A percentile compares a stretch with the other conserved stretches of the same genome.
phyloP scores from a whole-genome alignment of 2,113 vertebrate species.

The Stigmatopora argus region DNA sequence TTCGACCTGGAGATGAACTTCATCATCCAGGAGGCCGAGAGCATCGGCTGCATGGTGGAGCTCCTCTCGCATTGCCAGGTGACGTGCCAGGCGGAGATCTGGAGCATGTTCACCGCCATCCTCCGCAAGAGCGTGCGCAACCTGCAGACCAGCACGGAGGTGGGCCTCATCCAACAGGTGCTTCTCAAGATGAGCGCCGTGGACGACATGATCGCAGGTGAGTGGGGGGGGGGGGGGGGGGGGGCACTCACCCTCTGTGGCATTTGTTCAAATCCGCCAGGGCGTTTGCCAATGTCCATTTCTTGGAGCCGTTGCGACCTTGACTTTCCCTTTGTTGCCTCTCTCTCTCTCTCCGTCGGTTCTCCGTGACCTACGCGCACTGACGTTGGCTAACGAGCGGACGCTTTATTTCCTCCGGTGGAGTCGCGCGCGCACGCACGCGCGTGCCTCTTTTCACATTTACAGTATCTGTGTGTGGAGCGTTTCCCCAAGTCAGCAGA shows the following conservation, averaged over 20 bases:
- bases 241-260: too few species aligned
- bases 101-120: slow-evolving; percentile 99
- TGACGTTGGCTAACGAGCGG: slow-evolving; percentile 36
- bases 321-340: slow-evolving; percentile 37
- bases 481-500: slow-evolving; percentile 46
- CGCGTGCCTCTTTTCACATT: slow-evolving; percentile 47
- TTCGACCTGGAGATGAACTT: slow-evolving; percentile 99
- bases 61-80: slow-evolving; percentile 96
- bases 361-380: slow-evolving; percentile 51
- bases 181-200: slow-evolving; percentile 93
- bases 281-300: too few species aligned
- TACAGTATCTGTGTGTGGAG: slow-evolving; percentile 34
- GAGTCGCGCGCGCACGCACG: too few species aligned
- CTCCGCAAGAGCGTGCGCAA: slow-evolving; percentile 97
- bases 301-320: too few species aligned
- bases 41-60: slow-evolving; percentile 98
- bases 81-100: slow-evolving; percentile 97
- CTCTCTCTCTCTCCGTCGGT: slow-evolving; percentile 26
- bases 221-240: too few species aligned
- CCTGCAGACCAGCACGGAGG: slow-evolving; percentile 98
- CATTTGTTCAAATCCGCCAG: too few species aligned
- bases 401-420: slow-evolving; percentile 37
- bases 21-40: slow-evolving; percentile 98
- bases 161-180: slow-evolving; percentile 97
- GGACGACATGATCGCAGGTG: slow-evolving; percentile 99